phyloP scores from a whole-genome alignment of 64 coral and sea anemone genomes.

The Pocillopora verrucosa region DNA sequence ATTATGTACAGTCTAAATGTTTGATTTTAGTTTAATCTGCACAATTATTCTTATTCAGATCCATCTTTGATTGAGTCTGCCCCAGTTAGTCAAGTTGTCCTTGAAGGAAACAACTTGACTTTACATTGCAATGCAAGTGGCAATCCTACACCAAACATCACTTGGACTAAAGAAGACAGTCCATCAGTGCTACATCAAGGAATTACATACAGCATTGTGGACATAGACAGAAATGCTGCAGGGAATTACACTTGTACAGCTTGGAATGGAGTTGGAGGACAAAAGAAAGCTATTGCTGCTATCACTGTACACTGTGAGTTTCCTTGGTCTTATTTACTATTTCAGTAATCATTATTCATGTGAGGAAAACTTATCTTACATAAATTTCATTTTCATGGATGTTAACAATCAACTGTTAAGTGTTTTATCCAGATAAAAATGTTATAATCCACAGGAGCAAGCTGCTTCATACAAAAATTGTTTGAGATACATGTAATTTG shows the following conservation, averaged over 20 bases:
- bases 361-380: not conserved
- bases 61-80: not conserved
- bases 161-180: constrained; percentile 38
- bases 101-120: constrained; percentile 17
- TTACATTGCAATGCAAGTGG: constrained; percentile 70
- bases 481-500: too few species aligned
- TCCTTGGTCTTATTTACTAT: too few species aligned
- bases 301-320: constrained; percentile 64
- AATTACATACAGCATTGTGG: not conserved
- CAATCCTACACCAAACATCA: too few species aligned
- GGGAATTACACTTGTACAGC: too few species aligned
- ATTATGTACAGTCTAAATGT: not conserved
- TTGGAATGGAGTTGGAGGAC: too few species aligned
- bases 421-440: too few species aligned
- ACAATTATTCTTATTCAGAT: constrained; percentile 4
- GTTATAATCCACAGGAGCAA: too few species aligned
- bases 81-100: constrained; percentile 27
- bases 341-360: too few species aligned
- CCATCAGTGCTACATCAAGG: not conserved
- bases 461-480: too few species aligned
- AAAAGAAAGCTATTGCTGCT: not conserved
- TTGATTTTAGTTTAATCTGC: not conserved
- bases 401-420: too few species aligned
- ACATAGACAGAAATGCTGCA: constrained; percentile 19
- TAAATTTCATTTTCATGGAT: too few species aligned